Percentiles rank a stretch among this genome's conserved stretches.
phyloP scores from a whole-genome alignment of 2,888 invertebrate species.

The Pyrrhosoma nymphula region DNA sequence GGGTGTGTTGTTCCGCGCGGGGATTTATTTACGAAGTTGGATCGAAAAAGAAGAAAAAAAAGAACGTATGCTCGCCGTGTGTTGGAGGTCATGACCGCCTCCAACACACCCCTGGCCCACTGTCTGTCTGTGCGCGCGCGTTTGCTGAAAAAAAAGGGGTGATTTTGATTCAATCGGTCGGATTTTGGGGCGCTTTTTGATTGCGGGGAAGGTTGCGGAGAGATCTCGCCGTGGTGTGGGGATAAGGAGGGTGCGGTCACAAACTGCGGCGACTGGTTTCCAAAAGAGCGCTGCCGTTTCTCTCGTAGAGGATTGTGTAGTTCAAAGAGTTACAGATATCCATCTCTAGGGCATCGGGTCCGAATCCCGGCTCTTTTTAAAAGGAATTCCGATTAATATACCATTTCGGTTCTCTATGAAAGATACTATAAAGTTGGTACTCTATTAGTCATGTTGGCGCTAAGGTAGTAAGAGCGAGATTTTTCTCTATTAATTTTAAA shows the following conservation, averaged over 20 bases:
- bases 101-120: not conserved
- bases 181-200: not conserved
- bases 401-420: no score
- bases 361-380: no score
- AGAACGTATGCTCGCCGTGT: not conserved
- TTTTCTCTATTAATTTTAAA: no score
- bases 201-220: not conserved
- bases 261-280: not conserved
- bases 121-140: not conserved
- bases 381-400: no score
- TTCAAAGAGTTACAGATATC: no score
- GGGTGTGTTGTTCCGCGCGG: not conserved
- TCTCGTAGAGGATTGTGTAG: no score
- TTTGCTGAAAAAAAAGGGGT: not conserved
- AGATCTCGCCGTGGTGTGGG: not conserved
- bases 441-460: no score
- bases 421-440: no score
- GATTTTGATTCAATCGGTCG: not conserved
- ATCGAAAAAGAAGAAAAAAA: not conserved
- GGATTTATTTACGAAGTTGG: constrained; percentile 2
- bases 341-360: no score
- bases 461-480: no score
- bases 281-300: no score
- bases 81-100: constrained; percentile 22
- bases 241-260: not conserved